phyloP scores from a whole-genome alignment of 1,140 invertebrate genomes.

The Drosophila sechellia region DNA sequence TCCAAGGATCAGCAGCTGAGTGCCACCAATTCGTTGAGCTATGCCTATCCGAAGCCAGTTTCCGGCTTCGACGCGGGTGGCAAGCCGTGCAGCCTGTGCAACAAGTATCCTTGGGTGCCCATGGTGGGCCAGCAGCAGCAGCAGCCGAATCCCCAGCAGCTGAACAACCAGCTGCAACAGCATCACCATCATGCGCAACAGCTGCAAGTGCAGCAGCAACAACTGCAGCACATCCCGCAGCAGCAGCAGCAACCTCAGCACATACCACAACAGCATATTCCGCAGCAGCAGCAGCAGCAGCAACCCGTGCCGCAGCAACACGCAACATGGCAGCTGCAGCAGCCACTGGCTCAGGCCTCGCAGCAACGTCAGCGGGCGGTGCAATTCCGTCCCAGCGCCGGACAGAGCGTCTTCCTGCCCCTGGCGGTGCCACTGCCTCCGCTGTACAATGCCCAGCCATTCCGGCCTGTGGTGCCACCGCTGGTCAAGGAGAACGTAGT shows the following conservation, averaged over 20 bases:
- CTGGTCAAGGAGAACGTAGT: slow-evolving; percentile 56
- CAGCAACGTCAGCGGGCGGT: slow-evolving; percentile 74
- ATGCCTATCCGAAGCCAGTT: slow-evolving; percentile 65
- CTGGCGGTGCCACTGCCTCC: slow-evolving; percentile 86
- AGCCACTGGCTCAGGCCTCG: slow-evolving; percentile 57
- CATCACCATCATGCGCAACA: slow-evolving; percentile 31
- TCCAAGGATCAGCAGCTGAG: slow-evolving; percentile 61
- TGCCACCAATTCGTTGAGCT: slow-evolving; percentile 50
- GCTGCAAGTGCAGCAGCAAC: slow-evolving; percentile 48
- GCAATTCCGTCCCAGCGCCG: slow-evolving; percentile 58
- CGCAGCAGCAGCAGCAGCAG: slow-evolving; percentile 53
- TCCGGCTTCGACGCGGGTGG: slow-evolving; percentile 68
- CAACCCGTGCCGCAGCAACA: slow-evolving; percentile 42
- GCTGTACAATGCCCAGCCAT: slow-evolving; percentile 86
- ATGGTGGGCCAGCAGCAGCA: slow-evolving; percentile 85
- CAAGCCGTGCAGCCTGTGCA: slow-evolving; percentile 89
- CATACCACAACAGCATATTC: slow-evolving; percentile 27
- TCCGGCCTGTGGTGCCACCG: slow-evolving; percentile 64
- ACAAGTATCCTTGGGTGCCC: slow-evolving; percentile 91
- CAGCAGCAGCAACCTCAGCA: slow-evolving; percentile 46
- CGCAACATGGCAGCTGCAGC: slow-evolving; percentile 57
- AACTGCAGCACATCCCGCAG: slow-evolving; percentile 33
- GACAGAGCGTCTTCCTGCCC: slow-evolving; percentile 56
- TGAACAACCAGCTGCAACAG: slow-evolving; percentile 20
- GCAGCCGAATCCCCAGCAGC: slow-evolving; percentile 19